These are phyloP conservation scores for Tricholaema leucomelas DNA, from an alignment of 2,113 vertebrate genomes.

Conservation along the genomic window DNA sequence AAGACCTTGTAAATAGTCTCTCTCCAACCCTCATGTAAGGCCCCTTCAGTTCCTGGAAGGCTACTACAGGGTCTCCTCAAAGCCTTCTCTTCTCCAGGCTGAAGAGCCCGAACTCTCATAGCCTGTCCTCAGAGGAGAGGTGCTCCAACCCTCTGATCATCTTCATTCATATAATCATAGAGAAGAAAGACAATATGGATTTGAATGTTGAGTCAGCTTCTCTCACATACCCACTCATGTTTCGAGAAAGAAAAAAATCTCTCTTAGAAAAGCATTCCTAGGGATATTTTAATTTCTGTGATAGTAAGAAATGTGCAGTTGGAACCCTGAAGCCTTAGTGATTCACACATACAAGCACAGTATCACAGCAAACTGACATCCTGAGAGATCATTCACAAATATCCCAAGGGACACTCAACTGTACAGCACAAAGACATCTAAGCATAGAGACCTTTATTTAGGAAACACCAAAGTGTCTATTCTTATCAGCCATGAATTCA, in stretches of 20 bases:
- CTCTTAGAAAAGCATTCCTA: background rate
- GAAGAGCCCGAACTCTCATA: no score
- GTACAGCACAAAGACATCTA: background rate
- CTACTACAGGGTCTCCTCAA: no score
- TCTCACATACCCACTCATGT: background rate
- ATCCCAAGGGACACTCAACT: background rate
- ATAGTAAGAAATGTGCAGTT: background rate
- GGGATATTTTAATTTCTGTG: background rate
- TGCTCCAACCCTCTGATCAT: no score
- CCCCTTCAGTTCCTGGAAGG: no score
- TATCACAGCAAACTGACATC: background rate
- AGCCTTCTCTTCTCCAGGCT: no score
- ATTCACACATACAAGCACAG: background rate
- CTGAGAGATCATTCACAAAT: background rate
- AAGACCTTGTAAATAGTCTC: no score
- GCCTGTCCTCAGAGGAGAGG: no score
- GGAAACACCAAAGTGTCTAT: background rate
- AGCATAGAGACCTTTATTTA: background rate
- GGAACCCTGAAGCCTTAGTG: background rate
- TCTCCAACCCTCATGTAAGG: no score
- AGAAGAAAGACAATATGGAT: background rate
- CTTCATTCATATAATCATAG: no score
- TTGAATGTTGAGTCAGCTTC: background rate
- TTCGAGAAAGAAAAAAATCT: background rate
- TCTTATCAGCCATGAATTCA: background rate